Evolutionary conservation across 1,140 invertebrate species (phyloP).

Genomic region (Pemphigus obesinymphae): DNA sequence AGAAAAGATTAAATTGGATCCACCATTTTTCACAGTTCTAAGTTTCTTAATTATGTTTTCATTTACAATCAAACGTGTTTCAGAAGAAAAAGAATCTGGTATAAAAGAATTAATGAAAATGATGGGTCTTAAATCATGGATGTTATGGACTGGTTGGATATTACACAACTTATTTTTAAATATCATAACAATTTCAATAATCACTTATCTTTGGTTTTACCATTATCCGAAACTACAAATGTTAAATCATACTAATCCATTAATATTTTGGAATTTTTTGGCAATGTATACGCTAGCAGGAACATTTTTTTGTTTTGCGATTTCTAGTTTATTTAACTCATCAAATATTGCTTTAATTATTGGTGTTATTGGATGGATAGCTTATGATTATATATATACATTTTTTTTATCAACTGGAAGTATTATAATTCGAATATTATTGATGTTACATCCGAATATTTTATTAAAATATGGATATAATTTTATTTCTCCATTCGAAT

Average conservation of each 20-base stretch:
- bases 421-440: not conserved
- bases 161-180: constrained; percentile 57
- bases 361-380: not conserved
- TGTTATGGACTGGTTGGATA: constrained; percentile 64
- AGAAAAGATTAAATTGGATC: no score
- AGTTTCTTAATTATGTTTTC: constrained; percentile 42
- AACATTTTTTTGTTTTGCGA: constrained; percentile 39
- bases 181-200: constrained; percentile 52
- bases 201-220: constrained; percentile 53
- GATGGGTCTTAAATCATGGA: constrained; percentile 61
- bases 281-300: constrained; percentile 32
- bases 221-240: constrained; percentile 47
- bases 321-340: constrained; percentile 33
- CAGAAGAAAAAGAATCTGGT: constrained; percentile 49
- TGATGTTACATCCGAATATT: constrained; percentile 14
- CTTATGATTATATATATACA: not conserved
- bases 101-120: constrained; percentile 67
- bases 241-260: constrained; percentile 52
- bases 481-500: constrained; percentile 5
- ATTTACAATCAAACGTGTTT: constrained; percentile 44
- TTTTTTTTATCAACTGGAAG: not conserved
- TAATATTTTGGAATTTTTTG: constrained; percentile 42
- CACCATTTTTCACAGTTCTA: constrained; percentile 34
- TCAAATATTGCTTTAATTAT: constrained; percentile 14
- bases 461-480: not conserved